Evolutionary conservation across 2,113 vertebrate species (phyloP).

Genomic region (Hyla sarda): DNA sequence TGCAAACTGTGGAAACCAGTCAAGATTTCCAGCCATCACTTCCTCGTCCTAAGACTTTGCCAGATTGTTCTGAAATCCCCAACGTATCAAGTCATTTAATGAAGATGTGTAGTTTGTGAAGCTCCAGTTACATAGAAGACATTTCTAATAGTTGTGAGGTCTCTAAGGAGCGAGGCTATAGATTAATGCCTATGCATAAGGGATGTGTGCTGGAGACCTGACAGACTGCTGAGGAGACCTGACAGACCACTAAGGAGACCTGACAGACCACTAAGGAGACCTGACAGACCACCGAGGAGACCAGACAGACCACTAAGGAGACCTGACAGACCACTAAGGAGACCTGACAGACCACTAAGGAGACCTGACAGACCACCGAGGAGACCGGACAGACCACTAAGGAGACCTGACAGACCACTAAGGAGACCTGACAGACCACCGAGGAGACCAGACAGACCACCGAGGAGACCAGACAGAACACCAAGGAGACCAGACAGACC

Average conservation of each 20-base stretch:
- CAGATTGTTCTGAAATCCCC: not conserved
- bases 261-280: conserved; percentile 15
- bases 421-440: conserved; percentile 17
- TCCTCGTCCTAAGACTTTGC: not conserved
- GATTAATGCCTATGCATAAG: conserved; percentile 30
- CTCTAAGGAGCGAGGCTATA: not conserved
- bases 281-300: conserved; percentile 16
- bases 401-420: conserved; percentile 16
- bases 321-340: conserved; percentile 20
- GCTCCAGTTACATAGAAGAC: not conserved
- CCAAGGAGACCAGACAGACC: no score
- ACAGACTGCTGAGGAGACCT: not conserved
- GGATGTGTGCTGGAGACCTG: not conserved
- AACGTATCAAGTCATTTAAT: not conserved
- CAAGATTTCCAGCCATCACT: not conserved
- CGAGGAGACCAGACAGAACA: conserved; percentile 10
- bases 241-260: conserved; percentile 9
- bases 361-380: conserved; percentile 18
- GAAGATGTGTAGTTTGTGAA: not conserved
- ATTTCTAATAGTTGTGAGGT: not conserved
- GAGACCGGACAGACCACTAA: conserved; percentile 9
- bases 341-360: conserved; percentile 17
- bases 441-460: conserved; percentile 15
- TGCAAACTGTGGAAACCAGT: not conserved
- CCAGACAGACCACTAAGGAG: conserved; percentile 13